phyloP scores from a whole-genome alignment of 2,888 invertebrate genomes.

The Drosophila subquinaria region DNA sequence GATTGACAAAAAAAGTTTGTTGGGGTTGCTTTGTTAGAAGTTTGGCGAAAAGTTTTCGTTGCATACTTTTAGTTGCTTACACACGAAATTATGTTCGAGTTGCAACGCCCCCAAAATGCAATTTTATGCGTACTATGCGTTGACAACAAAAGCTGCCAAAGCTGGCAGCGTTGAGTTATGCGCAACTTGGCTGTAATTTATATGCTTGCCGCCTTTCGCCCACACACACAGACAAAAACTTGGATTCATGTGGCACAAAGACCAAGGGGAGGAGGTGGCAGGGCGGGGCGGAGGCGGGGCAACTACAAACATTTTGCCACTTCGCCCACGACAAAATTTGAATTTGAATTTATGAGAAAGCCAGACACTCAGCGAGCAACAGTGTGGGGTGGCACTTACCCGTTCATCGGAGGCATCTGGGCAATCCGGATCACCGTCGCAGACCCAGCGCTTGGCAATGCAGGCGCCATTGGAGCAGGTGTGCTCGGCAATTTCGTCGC shows the following conservation, averaged over 20 bases:
- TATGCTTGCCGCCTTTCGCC: slow-evolving; percentile 49
- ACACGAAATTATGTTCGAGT: slow-evolving; percentile 66
- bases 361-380: slow-evolving; percentile 7
- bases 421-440: slow-evolving; percentile 96
- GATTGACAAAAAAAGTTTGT: slow-evolving; percentile 59
- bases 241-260: slow-evolving; percentile 3
- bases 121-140: slow-evolving; percentile 81
- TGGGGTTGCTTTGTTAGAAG: slow-evolving; percentile 54
- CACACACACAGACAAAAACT: slow-evolving; percentile 25
- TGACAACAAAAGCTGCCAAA: slow-evolving; percentile 81
- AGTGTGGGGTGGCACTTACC: slow-evolving; percentile 85
- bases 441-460: slow-evolving; percentile 93
- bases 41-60: slow-evolving; percentile 64
- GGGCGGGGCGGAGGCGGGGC: not conserved
- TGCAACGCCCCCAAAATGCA: slow-evolving; percentile 66
- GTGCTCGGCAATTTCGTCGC: slow-evolving; percentile 91
- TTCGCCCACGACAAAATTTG: slow-evolving; percentile 21
- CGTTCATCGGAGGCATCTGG: slow-evolving; percentile 93
- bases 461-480: slow-evolving; percentile 93
- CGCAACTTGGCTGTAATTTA: slow-evolving; percentile 78
- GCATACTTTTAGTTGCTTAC: slow-evolving; percentile 63
- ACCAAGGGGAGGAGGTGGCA: not conserved
- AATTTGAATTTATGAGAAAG: slow-evolving; percentile 54
- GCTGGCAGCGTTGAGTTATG: slow-evolving; percentile 77
- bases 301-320: slow-evolving; percentile 35